Conservation (phyloP, 1,140 invertebrate genomes). For the Stenopsyche tienmushanensis region DNA sequence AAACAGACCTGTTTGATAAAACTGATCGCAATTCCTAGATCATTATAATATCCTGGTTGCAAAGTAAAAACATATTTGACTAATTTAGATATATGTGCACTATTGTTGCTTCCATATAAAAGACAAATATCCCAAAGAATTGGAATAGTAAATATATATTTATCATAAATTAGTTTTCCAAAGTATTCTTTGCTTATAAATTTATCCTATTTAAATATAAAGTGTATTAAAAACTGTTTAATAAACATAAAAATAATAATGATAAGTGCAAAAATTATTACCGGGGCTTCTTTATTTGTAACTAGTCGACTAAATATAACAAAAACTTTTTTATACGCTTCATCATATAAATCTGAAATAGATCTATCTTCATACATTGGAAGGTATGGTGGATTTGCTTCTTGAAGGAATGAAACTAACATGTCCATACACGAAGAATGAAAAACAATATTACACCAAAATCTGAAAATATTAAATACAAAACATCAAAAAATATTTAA, state of each 20-base stretch:
- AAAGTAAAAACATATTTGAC: slow-evolving; percentile 65
- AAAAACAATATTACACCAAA: slow-evolving; percentile 79
- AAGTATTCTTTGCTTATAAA: slow-evolving; percentile 66
- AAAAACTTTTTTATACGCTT: slow-evolving; percentile 65
- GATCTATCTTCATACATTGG: slow-evolving; percentile 48
- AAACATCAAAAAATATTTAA: neutral
- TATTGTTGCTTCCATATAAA: slow-evolving; percentile 70
- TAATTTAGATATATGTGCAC: slow-evolving; percentile 61
- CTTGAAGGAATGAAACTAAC: slow-evolving; percentile 72
- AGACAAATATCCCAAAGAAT: slow-evolving; percentile 77
- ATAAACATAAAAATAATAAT: slow-evolving; percentile 1
- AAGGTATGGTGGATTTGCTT: slow-evolving; percentile 69
- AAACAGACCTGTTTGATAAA: slow-evolving; percentile 55
- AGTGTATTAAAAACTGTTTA: slow-evolving; percentile 7
- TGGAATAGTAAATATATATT: slow-evolving; percentile 80
- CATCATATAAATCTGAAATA: slow-evolving; percentile 50
- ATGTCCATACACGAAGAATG: slow-evolving; percentile 65
- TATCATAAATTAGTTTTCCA: slow-evolving; percentile 72
- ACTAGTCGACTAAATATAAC: slow-evolving; percentile 69
- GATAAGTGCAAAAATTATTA: slow-evolving; percentile 23
- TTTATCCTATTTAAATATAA: slow-evolving; percentile 49
- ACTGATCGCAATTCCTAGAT: slow-evolving; percentile 60
- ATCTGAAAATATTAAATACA: slow-evolving; percentile 59
- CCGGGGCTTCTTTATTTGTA: slow-evolving; percentile 72
- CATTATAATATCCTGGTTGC: slow-evolving; percentile 70